A percentile compares a stretch with the other conserved stretches of the same genome.
Evolutionary conservation across 2,888 invertebrate species (phyloP).

Genomic region (Sussaba pulchella): DNA sequence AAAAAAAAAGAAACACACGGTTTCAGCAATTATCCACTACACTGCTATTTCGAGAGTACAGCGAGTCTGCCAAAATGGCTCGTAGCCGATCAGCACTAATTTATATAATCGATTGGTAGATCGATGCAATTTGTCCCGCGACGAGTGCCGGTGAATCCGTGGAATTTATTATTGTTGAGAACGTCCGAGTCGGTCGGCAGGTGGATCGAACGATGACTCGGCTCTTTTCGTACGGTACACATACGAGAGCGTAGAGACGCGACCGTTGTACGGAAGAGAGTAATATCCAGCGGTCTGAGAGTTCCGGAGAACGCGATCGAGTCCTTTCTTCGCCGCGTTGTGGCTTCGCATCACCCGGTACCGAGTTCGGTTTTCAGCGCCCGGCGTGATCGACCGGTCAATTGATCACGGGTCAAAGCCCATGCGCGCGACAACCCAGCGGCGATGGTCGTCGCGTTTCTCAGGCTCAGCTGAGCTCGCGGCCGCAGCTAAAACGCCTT

Average conservation of each 20-base stretch:
- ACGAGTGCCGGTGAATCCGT: background rate
- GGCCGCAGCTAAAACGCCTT: too few relatives aligned
- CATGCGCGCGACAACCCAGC: constrained; percentile 47
- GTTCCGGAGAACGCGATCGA: constrained; percentile 13
- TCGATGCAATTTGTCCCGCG: constrained; percentile 33
- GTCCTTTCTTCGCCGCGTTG: constrained; percentile 45
- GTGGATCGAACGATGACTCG: constrained; percentile 42
- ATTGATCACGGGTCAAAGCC: constrained; percentile 64
- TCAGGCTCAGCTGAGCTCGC: too few relatives aligned
- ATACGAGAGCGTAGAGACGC: background rate
- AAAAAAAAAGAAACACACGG: constrained; percentile 17
- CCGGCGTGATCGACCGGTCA: too few relatives aligned
- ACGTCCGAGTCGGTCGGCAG: constrained; percentile 12
- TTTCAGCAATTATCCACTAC: constrained; percentile 53
- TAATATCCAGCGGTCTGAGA: constrained; percentile 46
- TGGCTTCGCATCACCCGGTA: constrained; percentile 40
- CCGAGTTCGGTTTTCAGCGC: too few relatives aligned
- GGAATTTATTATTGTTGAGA: constrained; percentile 33
- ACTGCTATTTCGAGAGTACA: background rate
- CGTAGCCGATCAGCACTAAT: constrained; percentile 4
- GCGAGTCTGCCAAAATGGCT: background rate
- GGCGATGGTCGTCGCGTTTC: constrained; percentile 47
- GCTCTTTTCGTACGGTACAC: background rate
- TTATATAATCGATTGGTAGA: constrained; percentile 33
- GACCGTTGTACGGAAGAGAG: constrained; percentile 23